These are phyloP conservation scores for Heterochromis multidens DNA, from an alignment of 2,113 vertebrate species.

Conservation along the genomic window DNA sequence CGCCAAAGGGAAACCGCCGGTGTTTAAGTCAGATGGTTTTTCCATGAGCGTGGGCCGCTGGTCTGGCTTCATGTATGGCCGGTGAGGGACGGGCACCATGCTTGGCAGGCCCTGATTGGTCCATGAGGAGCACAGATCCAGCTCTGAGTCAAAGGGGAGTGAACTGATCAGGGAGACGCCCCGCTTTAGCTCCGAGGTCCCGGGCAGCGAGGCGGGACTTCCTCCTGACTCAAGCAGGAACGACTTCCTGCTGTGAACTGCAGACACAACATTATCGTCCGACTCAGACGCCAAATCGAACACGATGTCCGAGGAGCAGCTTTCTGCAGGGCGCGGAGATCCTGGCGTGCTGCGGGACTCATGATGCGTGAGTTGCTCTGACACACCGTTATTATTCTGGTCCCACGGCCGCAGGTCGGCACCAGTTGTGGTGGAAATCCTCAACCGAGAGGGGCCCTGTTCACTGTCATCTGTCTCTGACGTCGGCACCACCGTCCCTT, in stretches of 20 bases:
- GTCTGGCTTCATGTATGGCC: slow-evolving; percentile 33
- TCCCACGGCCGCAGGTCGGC: slow-evolving; percentile 18
- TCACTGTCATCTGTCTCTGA: not conserved
- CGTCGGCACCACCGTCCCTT: not conserved
- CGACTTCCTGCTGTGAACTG: not conserved
- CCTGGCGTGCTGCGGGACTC: not conserved
- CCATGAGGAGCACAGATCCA: slow-evolving; percentile 55
- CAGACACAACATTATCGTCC: not conserved
- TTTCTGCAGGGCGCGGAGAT: not conserved
- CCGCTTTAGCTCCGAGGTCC: slow-evolving; percentile 25
- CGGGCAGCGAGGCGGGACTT: not conserved
- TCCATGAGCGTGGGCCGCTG: not conserved
- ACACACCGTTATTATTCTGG: not conserved
- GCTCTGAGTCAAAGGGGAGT: slow-evolving; percentile 36
- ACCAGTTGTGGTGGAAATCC: not conserved
- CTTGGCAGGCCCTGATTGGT: slow-evolving; percentile 20
- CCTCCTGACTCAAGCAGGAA: not conserved
- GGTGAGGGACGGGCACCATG: slow-evolving; percentile 15
- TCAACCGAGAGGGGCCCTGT: not conserved
- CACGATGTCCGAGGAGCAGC: not conserved
- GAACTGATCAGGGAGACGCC: slow-evolving; percentile 10
- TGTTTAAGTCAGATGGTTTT: slow-evolving; percentile 9
- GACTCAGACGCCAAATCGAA: slow-evolving; percentile 21
- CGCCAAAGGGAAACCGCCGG: not conserved
- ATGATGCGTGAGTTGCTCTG: not conserved